Evolutionary conservation across 2,888 invertebrate genomes (phyloP).

Genomic region (Apotomis betuletana): DNA sequence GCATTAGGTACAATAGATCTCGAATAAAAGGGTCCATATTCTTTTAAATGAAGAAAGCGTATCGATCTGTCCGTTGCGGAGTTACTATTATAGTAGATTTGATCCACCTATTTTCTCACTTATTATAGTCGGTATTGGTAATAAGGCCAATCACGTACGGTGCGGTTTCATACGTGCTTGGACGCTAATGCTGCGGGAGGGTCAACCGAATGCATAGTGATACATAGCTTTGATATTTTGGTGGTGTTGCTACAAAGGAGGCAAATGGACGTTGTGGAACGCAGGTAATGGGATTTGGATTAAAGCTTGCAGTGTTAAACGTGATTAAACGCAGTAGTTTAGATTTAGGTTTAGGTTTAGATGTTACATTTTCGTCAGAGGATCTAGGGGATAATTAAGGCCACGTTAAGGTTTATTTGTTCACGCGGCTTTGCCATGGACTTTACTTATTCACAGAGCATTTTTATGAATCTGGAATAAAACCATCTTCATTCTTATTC

Average conservation of each 20-base stretch:
- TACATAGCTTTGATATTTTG: conserved; percentile 22
- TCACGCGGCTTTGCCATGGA: too few species aligned
- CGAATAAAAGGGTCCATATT: too few species aligned
- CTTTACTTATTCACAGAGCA: too few species aligned
- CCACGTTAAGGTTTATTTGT: too few species aligned
- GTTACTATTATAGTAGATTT: too few species aligned
- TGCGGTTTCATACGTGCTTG: conserved; percentile 31
- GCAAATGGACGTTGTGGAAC: conserved; percentile 8
- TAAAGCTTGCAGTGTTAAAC: not conserved
- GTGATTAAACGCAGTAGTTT: not conserved
- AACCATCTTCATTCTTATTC: too few species aligned
- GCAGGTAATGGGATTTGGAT: not conserved
- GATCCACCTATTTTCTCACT: conserved; percentile 41
- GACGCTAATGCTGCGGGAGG: conserved; percentile 15
- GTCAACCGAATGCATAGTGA: conserved; percentile 26
- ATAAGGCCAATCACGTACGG: conserved; percentile 33
- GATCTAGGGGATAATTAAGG: too few species aligned
- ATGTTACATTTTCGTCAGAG: not conserved
- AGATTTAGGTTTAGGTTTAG: not conserved
- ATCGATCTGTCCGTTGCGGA: too few species aligned
- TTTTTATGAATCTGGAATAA: too few species aligned
- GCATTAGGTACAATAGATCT: too few species aligned
- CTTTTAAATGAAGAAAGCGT: too few species aligned
- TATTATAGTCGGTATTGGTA: conserved; percentile 21
- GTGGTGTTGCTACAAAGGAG: conserved; percentile 16